Percentiles rank a stretch among this genome's conserved stretches.
Conservation (phyloP, 2,888 invertebrate species). For the Gymnocheta viridis region DNA sequence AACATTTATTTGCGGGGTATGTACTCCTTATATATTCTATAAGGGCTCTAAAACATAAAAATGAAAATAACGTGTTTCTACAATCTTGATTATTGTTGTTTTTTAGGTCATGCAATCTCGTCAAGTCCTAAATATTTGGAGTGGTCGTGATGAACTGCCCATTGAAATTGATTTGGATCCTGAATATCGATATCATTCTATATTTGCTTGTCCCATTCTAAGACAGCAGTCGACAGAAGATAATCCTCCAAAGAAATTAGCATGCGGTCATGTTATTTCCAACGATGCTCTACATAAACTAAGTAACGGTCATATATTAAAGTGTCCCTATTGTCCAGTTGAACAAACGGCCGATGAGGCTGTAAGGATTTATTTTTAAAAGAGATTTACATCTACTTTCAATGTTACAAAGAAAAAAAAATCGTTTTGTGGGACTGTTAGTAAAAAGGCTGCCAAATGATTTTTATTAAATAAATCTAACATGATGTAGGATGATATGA, state of each 20-base stretch:
- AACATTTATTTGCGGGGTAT: no score
- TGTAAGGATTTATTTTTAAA: constrained; percentile 94
- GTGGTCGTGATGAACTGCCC: constrained; percentile 96
- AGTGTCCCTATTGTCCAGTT: constrained; percentile 99
- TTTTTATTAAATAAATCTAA: constrained; percentile 31
- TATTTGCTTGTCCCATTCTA: constrained; percentile 99
- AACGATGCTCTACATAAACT: constrained; percentile 98
- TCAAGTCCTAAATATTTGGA: constrained; percentile 97
- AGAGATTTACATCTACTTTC: not conserved
- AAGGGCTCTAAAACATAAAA: no score
- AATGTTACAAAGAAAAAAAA: not conserved
- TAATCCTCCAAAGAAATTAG: constrained; percentile 98
- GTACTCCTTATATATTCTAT: no score
- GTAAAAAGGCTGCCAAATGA: not conserved
- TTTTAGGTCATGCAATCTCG: constrained; percentile 90
- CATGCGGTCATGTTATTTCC: constrained; percentile 99
- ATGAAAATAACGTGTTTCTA: not conserved
- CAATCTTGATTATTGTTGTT: not conserved
- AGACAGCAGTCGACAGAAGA: constrained; percentile 97
- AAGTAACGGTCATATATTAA: constrained; percentile 96
- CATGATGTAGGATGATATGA: not conserved
- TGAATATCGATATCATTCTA: constrained; percentile 96
- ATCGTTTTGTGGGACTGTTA: not conserved
- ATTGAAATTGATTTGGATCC: constrained; percentile 97
- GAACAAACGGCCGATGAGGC: constrained; percentile 97